These are phyloP conservation scores for Arrhopalites spinosus DNA, from an alignment of 2,888 invertebrate genomes.

Conservation along the genomic window DNA sequence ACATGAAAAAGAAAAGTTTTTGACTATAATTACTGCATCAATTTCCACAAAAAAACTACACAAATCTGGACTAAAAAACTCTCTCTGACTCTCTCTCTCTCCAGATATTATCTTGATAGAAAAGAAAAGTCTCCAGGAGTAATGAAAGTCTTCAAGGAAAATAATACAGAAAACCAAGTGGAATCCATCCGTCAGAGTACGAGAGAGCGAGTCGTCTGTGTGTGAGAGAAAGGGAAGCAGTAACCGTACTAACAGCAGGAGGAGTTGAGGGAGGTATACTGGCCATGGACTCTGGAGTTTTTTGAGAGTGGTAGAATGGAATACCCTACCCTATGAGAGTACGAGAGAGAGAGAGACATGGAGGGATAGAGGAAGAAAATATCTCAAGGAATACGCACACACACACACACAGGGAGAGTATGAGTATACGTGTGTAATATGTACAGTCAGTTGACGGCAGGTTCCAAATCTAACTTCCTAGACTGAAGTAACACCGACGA, in stretches of 20 bases:
- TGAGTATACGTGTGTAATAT: background rate
- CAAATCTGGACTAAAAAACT: background rate
- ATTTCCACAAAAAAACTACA: too few species aligned
- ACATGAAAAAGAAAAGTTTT: too few species aligned
- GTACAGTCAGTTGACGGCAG: background rate
- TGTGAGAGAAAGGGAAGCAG: too few species aligned
- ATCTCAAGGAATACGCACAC: background rate
- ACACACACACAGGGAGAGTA: background rate
- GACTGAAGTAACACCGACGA: background rate
- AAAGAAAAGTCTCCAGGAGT: background rate
- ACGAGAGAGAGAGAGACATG: background rate
- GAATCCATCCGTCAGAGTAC: background rate
- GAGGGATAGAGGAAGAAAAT: too few species aligned
- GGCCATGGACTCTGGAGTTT: background rate
- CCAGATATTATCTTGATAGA: background rate
- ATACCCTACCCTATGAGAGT: background rate
- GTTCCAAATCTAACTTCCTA: too few species aligned
- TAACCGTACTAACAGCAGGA: background rate
- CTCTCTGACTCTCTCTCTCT: background rate
- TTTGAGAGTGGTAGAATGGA: background rate
- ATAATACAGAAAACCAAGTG: background rate
- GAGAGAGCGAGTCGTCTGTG: background rate
- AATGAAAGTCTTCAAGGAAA: constrained; percentile 1
- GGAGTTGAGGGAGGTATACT: background rate
- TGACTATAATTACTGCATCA: too few species aligned